Conservation (phyloP, 2,888 invertebrate genomes). For the Ypsolopha scabrella region DNA sequence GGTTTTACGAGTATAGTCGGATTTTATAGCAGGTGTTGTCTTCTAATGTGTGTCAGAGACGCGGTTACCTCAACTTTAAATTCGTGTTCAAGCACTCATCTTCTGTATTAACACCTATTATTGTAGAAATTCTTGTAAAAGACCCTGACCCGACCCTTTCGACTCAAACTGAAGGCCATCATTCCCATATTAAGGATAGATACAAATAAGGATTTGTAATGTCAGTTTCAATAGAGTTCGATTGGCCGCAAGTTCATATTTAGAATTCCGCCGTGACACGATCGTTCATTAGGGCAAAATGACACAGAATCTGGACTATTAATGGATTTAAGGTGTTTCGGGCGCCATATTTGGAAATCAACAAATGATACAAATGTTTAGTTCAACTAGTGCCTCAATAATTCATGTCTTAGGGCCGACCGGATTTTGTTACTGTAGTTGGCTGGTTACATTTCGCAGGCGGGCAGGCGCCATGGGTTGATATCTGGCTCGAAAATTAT, state of each 20-base stretch:
- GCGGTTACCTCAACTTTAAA: neutral
- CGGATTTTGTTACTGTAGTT: slow-evolving; percentile 16
- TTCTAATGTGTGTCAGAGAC: slow-evolving; percentile 1
- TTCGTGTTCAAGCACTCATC: neutral
- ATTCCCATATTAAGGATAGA: too few species aligned
- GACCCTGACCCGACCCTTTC: neutral
- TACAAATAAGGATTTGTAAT: too few species aligned
- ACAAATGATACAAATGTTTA: slow-evolving; percentile 11
- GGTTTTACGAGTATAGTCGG: slow-evolving; percentile 1
- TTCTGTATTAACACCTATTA: slow-evolving; percentile 31
- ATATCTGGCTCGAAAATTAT: slow-evolving; percentile 10
- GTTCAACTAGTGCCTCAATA: slow-evolving; percentile 12
- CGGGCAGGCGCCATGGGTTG: neutral
- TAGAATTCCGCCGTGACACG: neutral
- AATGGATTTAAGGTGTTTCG: neutral
- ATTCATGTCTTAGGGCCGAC: slow-evolving; percentile 20
- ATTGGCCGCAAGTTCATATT: neutral
- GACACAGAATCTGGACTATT: neutral
- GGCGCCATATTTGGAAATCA: slow-evolving; percentile 6
- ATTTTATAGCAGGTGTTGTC: slow-evolving; percentile 7
- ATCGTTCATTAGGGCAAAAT: neutral
- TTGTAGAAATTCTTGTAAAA: slow-evolving; percentile 8
- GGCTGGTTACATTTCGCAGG: neutral
- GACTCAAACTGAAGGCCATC: neutral
- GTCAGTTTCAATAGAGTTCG: too few species aligned